phyloP scores from a whole-genome alignment of 2,797 vertebrate genomes.

The Bradypodion ventrale region DNA sequence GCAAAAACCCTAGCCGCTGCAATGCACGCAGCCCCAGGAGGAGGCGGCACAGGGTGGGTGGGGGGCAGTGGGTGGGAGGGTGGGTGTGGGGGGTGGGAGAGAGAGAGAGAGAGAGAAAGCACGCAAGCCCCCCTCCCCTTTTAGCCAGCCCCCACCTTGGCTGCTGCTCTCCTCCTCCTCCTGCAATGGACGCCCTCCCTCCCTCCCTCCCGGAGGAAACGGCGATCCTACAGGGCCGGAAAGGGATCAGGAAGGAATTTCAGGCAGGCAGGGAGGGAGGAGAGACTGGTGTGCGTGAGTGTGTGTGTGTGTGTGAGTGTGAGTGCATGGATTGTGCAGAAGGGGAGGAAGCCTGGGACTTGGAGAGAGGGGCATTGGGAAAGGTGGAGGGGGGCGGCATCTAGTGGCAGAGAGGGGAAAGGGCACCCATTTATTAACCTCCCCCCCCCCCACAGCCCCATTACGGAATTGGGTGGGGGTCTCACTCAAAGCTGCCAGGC shows the following conservation, averaged over 20 bases:
- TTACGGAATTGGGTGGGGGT: too few species aligned
- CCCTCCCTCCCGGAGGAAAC: conserved; percentile 82
- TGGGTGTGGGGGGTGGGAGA: neutral
- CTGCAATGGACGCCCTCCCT: conserved; percentile 71
- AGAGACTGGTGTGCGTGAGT: neutral
- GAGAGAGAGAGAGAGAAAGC: neutral
- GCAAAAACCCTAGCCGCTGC: too few species aligned
- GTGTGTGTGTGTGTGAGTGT: fast-evolving
- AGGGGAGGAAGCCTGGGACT: conserved; percentile 52
- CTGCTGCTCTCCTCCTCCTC: conserved; percentile 4
- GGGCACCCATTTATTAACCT: too few species aligned
- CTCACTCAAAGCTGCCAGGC: too few species aligned
- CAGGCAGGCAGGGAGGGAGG: neutral
- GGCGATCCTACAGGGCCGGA: conserved; percentile 80
- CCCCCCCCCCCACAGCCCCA: too few species aligned
- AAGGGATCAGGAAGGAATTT: conserved; percentile 74
- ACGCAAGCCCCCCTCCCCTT: too few species aligned
- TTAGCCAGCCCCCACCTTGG: neutral
- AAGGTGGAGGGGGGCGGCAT: conserved; percentile 55
- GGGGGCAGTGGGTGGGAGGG: too few species aligned
- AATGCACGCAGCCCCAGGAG: neutral
- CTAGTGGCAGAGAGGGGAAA: conserved; percentile 41
- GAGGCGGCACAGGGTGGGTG: neutral
- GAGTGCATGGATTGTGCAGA: too few species aligned
- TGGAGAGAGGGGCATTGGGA: conserved; percentile 3